These are phyloP conservation scores for Lytechinus pictus DNA, from an alignment of 35 echinoderm and acorn worm genomes.

Conservation along the genomic window DNA sequence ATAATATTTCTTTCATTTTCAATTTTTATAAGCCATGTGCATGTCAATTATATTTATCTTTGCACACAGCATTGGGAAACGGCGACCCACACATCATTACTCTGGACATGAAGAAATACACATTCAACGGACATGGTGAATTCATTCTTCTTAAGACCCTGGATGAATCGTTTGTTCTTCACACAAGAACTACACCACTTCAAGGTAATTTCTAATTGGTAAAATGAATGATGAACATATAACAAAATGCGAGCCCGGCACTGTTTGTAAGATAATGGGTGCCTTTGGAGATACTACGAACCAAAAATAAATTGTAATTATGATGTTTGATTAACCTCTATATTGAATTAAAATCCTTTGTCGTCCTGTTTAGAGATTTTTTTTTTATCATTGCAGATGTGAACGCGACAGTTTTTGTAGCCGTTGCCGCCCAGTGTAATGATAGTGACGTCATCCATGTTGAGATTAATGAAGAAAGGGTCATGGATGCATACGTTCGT, in stretches of 20 bases:
- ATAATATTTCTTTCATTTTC: background rate
- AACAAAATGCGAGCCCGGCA: too few species aligned
- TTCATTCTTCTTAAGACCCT: conserved; percentile 22
- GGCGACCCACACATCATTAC: conserved; percentile 47
- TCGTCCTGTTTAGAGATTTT: too few species aligned
- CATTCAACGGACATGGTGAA: conserved; percentile 50
- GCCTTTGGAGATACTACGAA: too few species aligned
- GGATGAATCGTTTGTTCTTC: background rate
- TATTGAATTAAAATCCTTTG: too few species aligned
- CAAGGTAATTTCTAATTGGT: background rate
- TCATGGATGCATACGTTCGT: conserved; percentile 28
- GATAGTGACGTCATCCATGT: conserved; percentile 33
- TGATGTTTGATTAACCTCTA: too few species aligned
- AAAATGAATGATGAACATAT: too few species aligned
- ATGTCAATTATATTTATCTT: background rate
- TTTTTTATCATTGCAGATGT: background rate
- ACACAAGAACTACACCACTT: background rate
- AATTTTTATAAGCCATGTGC: background rate
- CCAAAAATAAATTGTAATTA: too few species aligned
- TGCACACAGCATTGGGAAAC: background rate
- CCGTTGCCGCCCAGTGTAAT: background rate
- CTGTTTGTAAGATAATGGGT: too few species aligned
- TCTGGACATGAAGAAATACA: conserved; percentile 15
- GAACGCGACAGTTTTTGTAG: conserved; percentile 7
- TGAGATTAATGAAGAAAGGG: background rate